phyloP scores from a whole-genome alignment of 2,113 vertebrate genomes.

The Erinaceus europaeus region DNA sequence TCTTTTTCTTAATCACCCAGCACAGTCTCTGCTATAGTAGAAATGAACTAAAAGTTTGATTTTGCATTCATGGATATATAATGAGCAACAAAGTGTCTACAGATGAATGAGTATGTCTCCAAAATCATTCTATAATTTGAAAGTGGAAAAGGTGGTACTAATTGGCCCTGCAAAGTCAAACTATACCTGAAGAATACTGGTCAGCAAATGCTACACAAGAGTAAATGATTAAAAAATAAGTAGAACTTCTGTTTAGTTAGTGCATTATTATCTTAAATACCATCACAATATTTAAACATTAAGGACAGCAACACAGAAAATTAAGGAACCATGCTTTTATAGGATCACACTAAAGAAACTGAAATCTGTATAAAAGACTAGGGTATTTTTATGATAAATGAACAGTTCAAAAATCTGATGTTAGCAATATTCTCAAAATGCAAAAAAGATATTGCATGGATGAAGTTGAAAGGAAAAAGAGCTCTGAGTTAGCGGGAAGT shows the following conservation, averaged over 20 bases:
- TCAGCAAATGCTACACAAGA: neutral
- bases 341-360: neutral
- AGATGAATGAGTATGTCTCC: neutral
- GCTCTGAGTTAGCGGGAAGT: neutral
- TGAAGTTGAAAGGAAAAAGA: neutral
- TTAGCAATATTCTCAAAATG: neutral
- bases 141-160: neutral
- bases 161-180: neutral
- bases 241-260: neutral
- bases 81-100: neutral
- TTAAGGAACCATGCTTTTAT: neutral
- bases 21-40: neutral
- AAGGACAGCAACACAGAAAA: neutral
- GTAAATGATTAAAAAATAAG: neutral
- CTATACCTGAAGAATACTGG: neutral
- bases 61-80: neutral
- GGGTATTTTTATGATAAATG: neutral
- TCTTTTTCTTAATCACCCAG: neutral
- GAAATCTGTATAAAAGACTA: neutral
- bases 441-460: neutral
- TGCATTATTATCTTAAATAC: neutral
- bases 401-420: neutral
- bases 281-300: neutral
- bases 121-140: neutral
- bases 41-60: neutral